These are phyloP conservation scores for Andricus quercusramuli DNA, from an alignment of 2,888 invertebrate species.

Conservation along the genomic window DNA sequence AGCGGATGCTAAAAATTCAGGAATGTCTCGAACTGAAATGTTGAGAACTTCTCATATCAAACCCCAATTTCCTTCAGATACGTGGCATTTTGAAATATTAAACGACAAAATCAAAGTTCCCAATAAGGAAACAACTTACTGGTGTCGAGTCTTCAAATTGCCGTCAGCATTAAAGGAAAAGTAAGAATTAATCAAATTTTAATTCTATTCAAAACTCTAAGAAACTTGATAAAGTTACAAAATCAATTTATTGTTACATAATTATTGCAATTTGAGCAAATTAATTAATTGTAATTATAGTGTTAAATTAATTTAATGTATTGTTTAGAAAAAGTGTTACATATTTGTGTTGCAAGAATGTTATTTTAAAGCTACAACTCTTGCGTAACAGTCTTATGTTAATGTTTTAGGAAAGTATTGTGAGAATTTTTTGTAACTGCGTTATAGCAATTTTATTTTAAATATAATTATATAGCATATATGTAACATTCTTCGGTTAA, in stretches of 20 bases:
- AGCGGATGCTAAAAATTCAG: slow-evolving; percentile 81
- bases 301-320: too few species aligned
- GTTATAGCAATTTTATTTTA: too few species aligned
- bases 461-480: too few species aligned
- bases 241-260: slow-evolving; percentile 76
- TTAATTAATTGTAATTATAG: neutral
- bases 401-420: too few species aligned
- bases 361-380: neutral
- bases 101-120: slow-evolving; percentile 88
- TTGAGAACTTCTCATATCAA: slow-evolving; percentile 79
- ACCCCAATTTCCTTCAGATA: slow-evolving; percentile 78
- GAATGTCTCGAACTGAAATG: slow-evolving; percentile 90
- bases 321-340: neutral
- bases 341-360: neutral
- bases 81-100: slow-evolving; percentile 83
- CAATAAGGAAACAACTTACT: slow-evolving; percentile 94
- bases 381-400: neutral
- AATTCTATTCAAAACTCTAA: too few species aligned
- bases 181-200: slow-evolving; percentile 77
- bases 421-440: too few species aligned
- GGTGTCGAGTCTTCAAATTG: slow-evolving; percentile 93
- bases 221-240: slow-evolving; percentile 76
- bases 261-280: neutral
- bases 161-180: slow-evolving; percentile 84
- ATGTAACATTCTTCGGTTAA: too few species aligned